Evolutionary conservation across 2,113 vertebrate species (phyloP).

Genomic region (Laticauda laticaudata): DNA sequence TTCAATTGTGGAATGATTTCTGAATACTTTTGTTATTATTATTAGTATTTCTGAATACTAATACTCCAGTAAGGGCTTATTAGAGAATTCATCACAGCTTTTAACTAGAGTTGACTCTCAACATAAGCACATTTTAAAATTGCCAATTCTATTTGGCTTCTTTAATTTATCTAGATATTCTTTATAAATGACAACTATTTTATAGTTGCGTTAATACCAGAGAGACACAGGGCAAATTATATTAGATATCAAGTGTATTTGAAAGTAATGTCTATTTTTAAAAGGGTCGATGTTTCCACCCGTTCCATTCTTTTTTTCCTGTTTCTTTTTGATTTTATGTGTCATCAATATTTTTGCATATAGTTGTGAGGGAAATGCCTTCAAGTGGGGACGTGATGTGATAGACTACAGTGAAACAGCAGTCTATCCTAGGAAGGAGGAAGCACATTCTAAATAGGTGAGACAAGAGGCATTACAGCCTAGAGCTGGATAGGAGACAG

Average conservation of each 20-base stretch:
- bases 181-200: not conserved
- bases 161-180: not conserved
- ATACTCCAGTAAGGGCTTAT: not conserved
- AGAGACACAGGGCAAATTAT: not conserved
- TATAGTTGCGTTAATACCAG: not conserved
- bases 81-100: not conserved
- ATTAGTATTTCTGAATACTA: too few species aligned
- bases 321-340: not conserved
- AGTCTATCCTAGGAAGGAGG: not conserved
- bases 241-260: not conserved
- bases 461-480: not conserved
- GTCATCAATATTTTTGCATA: not conserved
- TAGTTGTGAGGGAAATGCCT: not conserved
- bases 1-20: not conserved
- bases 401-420: not conserved
- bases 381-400: not conserved
- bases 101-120: not conserved
- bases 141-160: not conserved
- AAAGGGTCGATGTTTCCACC: not conserved
- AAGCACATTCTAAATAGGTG: not conserved
- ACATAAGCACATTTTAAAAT: not conserved
- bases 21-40: not conserved
- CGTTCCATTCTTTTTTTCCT: not conserved
- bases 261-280: not conserved
- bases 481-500: not conserved